Percentiles rank a stretch among this genome's conserved stretches.
Conservation (phyloP, 2,888 invertebrate genomes). For the Drosophila anomalata region DNA sequence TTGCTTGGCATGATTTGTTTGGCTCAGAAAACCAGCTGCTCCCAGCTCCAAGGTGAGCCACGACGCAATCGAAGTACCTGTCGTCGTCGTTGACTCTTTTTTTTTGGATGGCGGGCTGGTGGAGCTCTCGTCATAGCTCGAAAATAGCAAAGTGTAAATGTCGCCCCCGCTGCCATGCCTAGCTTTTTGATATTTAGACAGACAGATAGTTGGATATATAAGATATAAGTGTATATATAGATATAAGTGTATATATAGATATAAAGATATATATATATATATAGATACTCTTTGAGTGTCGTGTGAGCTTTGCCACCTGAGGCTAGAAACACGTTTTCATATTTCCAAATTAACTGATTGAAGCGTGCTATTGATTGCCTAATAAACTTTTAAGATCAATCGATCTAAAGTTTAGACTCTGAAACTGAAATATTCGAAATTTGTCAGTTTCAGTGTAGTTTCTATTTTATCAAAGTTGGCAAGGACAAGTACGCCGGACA, state of each 20-base stretch:
- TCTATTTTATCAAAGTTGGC: constrained; percentile 26
- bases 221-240: not conserved
- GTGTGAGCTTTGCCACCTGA: constrained; percentile 17
- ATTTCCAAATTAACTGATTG: constrained; percentile 43
- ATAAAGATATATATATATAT: not conserved
- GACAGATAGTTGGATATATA: constrained; percentile 10
- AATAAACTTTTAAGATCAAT: not conserved
- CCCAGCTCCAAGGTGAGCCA: constrained; percentile 63
- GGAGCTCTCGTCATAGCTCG: constrained; percentile 48
- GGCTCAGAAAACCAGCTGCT: constrained; percentile 53
- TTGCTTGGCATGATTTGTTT: constrained; percentile 54
- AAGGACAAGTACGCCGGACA: constrained; percentile 1
- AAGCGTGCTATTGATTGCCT: constrained; percentile 13
- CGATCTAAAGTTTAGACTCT: no score
- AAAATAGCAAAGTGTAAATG: constrained; percentile 59
- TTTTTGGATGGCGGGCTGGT: not conserved
- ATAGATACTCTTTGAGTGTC: constrained; percentile 2
- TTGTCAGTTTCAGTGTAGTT: not conserved
- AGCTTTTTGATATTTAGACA: constrained; percentile 40
- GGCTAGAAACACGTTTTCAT: constrained; percentile 56
- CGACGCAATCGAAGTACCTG: constrained; percentile 69
- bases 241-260: not conserved
- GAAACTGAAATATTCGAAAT: no score
- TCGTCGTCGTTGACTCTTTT: constrained; percentile 32
- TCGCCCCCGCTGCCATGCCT: constrained; percentile 31